Percentiles rank a stretch among this genome's conserved stretches.
Conservation (phyloP, 2,888 invertebrate species). For the Sarcophaga caerulescens region DNA sequence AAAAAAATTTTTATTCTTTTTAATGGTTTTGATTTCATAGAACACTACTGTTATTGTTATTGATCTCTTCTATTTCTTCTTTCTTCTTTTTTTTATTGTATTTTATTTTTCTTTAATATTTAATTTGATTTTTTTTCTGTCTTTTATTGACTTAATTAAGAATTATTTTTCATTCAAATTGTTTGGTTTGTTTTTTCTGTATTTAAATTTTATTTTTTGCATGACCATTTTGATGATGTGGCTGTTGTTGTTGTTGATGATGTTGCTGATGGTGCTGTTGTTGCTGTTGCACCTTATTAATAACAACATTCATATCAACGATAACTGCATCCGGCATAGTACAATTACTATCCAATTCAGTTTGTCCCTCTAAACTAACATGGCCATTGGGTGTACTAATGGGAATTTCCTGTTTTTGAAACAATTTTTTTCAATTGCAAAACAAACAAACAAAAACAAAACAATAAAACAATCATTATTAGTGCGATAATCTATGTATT, state of each 20-base stretch:
- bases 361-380: conserved; percentile 81
- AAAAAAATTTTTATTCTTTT: no score
- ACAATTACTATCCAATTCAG: conserved; percentile 82
- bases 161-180: conserved; percentile 3
- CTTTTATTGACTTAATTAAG: conserved; percentile 15
- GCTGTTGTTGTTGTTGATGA: conserved; percentile 26
- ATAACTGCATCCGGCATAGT: conserved; percentile 84
- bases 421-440: conserved; percentile 10
- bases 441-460: conserved; percentile 48
- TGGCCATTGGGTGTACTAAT: conserved; percentile 82
- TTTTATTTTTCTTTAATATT: neutral
- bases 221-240: conserved; percentile 69
- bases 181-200: neutral
- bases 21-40: neutral
- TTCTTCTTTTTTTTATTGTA: neutral
- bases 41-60: neutral
- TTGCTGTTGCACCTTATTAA: conserved; percentile 74
- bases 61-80: neutral
- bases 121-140: conserved; percentile 6
- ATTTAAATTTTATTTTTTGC: conserved; percentile 68
- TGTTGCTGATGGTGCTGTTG: conserved; percentile 25
- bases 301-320: conserved; percentile 83
- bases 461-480: conserved; percentile 50
- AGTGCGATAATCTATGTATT: conserved; percentile 43
- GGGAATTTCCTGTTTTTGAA: conserved; percentile 81